These are phyloP conservation scores for Pipistrellus pygmaeus DNA, from an alignment of 2,797 vertebrate genomes.

Conservation along the genomic window DNA sequence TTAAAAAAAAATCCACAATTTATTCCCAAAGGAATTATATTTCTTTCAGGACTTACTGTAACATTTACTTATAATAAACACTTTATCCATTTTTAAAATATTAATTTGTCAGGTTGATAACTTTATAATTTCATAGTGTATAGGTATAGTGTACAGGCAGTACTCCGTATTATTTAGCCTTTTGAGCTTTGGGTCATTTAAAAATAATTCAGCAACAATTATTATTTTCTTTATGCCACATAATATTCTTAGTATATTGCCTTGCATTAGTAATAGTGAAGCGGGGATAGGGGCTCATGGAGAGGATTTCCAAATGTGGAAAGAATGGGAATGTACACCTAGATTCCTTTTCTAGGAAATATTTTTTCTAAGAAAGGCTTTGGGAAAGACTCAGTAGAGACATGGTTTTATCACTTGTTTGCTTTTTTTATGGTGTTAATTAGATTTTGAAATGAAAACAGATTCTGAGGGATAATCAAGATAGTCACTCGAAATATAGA, in stretches of 20 bases:
- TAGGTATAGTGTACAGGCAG: background rate
- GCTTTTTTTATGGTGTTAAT: conserved; percentile 59
- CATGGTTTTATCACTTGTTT: background rate
- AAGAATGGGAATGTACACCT: background rate
- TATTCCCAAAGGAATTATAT: background rate
- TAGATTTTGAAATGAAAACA: conserved; percentile 47
- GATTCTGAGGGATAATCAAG: conserved; percentile 29
- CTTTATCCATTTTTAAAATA: background rate
- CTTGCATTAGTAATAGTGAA: background rate
- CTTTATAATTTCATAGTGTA: background rate
- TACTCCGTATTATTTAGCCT: background rate
- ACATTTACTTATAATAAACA: background rate
- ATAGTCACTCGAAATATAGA: conserved; percentile 49
- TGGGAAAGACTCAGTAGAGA: background rate
- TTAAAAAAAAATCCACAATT: background rate
- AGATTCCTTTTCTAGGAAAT: background rate
- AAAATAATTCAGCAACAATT: background rate
- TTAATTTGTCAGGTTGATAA: background rate
- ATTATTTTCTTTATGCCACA: background rate
- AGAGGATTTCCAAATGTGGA: background rate
- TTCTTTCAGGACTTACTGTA: background rate
- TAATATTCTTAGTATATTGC: background rate
- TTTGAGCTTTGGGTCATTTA: background rate
- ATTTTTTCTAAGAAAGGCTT: background rate
- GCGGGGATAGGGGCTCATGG: fast-evolving